Conservation (phyloP, 1,140 invertebrate genomes). For the Zaprionus vittiger region DNA sequence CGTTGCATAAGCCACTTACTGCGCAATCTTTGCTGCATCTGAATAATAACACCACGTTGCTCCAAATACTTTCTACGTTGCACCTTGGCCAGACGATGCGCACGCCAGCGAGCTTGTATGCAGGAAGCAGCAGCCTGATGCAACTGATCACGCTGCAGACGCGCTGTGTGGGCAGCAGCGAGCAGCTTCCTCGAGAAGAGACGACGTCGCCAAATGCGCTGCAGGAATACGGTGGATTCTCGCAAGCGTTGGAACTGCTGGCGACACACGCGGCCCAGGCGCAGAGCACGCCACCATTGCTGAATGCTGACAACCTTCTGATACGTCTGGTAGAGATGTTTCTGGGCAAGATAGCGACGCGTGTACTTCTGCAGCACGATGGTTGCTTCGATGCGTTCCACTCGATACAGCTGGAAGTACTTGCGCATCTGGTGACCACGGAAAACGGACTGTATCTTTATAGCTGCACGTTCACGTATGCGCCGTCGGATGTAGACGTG, state of each 20-base stretch:
- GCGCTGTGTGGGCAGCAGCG: constrained; percentile 47
- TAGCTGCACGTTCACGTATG: constrained; percentile 85
- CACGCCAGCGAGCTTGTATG: constrained; percentile 68
- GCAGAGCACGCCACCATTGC: constrained; percentile 77
- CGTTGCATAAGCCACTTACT: constrained; percentile 55
- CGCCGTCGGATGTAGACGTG: constrained; percentile 83
- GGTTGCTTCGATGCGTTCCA: constrained; percentile 79
- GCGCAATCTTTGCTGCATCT: constrained; percentile 70
- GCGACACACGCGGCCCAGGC: constrained; percentile 49
- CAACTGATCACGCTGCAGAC: constrained; percentile 57
- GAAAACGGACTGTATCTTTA: constrained; percentile 86
- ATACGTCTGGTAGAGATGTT: constrained; percentile 70
- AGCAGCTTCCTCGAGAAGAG: constrained; percentile 55
- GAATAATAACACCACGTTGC: constrained; percentile 41
- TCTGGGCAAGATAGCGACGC: constrained; percentile 85
- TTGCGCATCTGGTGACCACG: constrained; percentile 85
- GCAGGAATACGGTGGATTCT: constrained; percentile 58
- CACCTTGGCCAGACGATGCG: constrained; percentile 17
- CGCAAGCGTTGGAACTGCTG: constrained; percentile 53
- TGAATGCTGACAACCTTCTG: constrained; percentile 81
- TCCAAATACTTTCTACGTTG: constrained; percentile 41
- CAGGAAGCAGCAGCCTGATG: constrained; percentile 58
- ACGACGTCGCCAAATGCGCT: constrained; percentile 63
- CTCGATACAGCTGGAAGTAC: constrained; percentile 80
- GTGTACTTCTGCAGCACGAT: constrained; percentile 86